phyloP scores from a whole-genome alignment of 2,888 invertebrate species.

The Diaphora mendica region DNA sequence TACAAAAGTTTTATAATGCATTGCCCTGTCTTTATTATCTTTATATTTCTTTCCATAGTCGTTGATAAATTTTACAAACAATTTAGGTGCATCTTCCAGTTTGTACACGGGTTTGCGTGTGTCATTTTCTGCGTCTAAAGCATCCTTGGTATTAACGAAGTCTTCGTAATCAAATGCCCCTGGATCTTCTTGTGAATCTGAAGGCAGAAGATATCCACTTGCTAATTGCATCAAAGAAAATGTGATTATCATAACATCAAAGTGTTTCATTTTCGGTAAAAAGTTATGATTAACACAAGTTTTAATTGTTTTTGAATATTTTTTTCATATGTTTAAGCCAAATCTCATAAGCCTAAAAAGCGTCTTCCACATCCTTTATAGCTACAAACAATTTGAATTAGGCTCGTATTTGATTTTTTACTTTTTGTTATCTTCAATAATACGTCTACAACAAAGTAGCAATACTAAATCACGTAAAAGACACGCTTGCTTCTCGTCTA shows the following conservation, averaged over 20 bases:
- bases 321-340: neutral
- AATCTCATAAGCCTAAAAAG: neutral
- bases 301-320: neutral
- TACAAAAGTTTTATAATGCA: conserved; percentile 2
- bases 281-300: neutral
- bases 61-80: conserved; percentile 22
- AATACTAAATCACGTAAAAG: neutral
- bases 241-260: neutral
- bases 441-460: neutral
- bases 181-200: conserved; percentile 1
- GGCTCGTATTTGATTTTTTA: neutral
- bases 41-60: conserved; percentile 24
- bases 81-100: conserved; percentile 16
- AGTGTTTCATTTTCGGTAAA: neutral
- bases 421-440: neutral
- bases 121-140: neutral
- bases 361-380: neutral
- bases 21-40: conserved; percentile 11
- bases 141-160: neutral
- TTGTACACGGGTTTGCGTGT: conserved; percentile 6
- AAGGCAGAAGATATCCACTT: neutral
- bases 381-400: neutral
- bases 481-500: neutral
- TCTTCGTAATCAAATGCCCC: conserved; percentile 10
- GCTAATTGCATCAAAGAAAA: neutral